Evolutionary conservation across 2,113 vertebrate species (phyloP).

Genomic region (Ptilorrhoa leucosticta): DNA sequence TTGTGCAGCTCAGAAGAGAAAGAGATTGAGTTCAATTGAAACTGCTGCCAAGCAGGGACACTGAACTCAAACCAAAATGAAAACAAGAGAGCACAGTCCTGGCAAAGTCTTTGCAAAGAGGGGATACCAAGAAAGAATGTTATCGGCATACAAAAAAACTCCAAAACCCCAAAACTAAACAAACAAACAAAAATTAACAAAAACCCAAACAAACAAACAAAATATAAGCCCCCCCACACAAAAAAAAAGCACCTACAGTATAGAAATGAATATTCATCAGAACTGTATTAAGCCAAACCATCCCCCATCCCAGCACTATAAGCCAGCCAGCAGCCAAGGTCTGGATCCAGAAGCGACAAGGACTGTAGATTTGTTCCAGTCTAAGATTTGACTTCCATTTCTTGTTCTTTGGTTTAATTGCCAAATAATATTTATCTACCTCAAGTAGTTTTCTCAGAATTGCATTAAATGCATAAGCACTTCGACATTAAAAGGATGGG

Average conservation of each 20-base stretch:
- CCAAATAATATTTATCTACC: not conserved
- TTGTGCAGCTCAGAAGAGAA: not conserved
- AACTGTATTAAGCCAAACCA: not conserved
- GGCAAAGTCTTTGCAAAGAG: not conserved
- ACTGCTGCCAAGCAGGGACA: not conserved
- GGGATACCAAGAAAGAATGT: not conserved
- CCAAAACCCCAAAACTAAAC: not conserved
- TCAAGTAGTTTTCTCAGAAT: not conserved
- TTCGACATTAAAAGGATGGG: not conserved
- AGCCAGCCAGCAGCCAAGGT: not conserved
- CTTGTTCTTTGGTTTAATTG: not conserved
- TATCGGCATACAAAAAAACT: not conserved
- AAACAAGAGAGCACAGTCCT: not conserved
- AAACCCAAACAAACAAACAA: not conserved
- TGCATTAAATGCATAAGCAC: not conserved
- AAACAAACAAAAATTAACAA: not conserved
- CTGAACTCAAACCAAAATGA: not conserved
- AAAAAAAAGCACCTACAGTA: not conserved
- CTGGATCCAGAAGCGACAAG: not conserved
- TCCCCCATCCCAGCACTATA: not conserved
- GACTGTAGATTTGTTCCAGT: not conserved
- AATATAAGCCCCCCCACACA: too few species aligned
- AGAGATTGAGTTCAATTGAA: not conserved
- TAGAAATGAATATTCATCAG: not conserved
- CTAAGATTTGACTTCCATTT: not conserved